Percentiles rank a stretch among this genome's conserved stretches.
phyloP scores from a whole-genome alignment of 2,888 invertebrate species.

The Carterocephalus palaemon region DNA sequence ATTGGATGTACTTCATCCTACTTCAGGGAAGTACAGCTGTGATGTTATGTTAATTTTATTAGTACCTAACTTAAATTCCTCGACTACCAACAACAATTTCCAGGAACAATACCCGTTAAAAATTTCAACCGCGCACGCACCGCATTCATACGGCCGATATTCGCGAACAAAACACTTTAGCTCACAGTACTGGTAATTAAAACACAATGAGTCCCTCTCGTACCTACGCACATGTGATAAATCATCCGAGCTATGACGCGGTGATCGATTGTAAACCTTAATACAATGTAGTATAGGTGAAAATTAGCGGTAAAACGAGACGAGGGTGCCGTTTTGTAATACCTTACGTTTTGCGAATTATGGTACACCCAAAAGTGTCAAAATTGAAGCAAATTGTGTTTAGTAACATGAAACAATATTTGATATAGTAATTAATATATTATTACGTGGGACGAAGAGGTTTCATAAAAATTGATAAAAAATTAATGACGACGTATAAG shows the following conservation, averaged over 20 bases:
- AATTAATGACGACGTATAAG: too few relatives aligned
- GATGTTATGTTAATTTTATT: too few relatives aligned
- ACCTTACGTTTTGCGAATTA: conserved; percentile 1
- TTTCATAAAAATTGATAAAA: too few relatives aligned
- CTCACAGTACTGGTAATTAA: conserved; percentile 24
- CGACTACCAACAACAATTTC: too few relatives aligned
- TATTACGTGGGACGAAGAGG: too few relatives aligned
- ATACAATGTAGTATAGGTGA: conserved; percentile 6
- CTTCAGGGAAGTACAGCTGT: too few relatives aligned
- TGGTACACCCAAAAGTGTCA: conserved; percentile 5
- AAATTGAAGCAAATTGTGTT: background rate
- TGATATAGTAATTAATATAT: background rate
- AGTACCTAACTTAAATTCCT: conserved; percentile 9
- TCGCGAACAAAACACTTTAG: conserved; percentile 20
- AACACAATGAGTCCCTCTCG: conserved; percentile 18
- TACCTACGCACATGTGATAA: conserved; percentile 12
- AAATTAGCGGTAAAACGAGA: background rate
- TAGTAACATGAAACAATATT: conserved; percentile 2
- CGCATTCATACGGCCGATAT: conserved; percentile 16
- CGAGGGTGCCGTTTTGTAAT: conserved; percentile 13
- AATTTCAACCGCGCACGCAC: conserved; percentile 16
- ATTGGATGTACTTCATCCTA: too few relatives aligned
- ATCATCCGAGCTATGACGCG: conserved; percentile 14
- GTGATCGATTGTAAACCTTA: conserved; percentile 8
- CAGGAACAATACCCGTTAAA: conserved; percentile 4